These are phyloP conservation scores for Lasiurus borealis DNA, from an alignment of 2,113 vertebrate species.

Conservation along the genomic window DNA sequence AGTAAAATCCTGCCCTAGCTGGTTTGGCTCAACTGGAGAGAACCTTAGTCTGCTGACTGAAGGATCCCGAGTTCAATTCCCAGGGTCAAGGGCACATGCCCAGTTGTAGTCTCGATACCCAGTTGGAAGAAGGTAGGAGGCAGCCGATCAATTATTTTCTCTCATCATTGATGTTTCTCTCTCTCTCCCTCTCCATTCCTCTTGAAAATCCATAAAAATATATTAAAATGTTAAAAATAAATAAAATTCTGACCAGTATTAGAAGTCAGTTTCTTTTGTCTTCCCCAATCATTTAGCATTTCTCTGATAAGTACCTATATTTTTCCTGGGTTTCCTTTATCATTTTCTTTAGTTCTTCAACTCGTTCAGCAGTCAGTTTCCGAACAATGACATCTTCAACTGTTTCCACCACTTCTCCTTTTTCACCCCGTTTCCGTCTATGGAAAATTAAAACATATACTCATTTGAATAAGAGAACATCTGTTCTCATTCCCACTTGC, in stretches of 20 bases:
- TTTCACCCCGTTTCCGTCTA: constrained; percentile 98
- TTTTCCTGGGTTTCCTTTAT: constrained; percentile 98
- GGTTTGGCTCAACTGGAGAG: too few relatives aligned
- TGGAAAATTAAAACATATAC: not conserved
- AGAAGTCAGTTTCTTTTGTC: not conserved
- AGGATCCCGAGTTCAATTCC: too few relatives aligned
- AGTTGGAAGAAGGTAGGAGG: too few relatives aligned
- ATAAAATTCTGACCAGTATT: not conserved
- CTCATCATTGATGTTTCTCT: too few relatives aligned
- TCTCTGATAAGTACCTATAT: constrained; percentile 90
- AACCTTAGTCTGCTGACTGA: too few relatives aligned
- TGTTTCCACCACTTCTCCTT: constrained; percentile 99
- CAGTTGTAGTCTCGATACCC: too few relatives aligned
- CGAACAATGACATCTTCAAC: constrained; percentile 99
- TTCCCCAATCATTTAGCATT: not conserved
- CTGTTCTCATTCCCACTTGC: not conserved
- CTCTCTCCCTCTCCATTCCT: too few relatives aligned
- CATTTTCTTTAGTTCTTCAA: constrained; percentile 97
- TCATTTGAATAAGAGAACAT: constrained; percentile 13
- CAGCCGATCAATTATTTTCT: too few relatives aligned
- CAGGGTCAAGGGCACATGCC: too few relatives aligned
- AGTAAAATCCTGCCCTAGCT: too few relatives aligned
- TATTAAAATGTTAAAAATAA: too few relatives aligned
- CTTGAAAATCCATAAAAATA: too few relatives aligned
- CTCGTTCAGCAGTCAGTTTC: constrained; percentile 95